phyloP scores from a whole-genome alignment of 2,888 invertebrate genomes.

The Blomia tropicalis region DNA sequence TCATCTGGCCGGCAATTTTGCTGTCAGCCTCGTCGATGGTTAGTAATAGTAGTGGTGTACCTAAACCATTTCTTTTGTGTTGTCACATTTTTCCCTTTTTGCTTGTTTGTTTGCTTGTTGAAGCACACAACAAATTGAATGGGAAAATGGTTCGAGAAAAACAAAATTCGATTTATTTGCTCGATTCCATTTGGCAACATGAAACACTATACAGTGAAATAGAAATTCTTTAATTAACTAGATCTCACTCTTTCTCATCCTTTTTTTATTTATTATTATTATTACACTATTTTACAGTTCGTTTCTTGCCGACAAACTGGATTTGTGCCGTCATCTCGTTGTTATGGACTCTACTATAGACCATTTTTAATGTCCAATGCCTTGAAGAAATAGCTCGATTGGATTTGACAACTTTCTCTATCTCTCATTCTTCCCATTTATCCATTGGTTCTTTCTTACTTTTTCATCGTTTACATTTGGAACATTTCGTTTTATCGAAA shows the following conservation, averaged over 20 bases:
- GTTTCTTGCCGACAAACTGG: background rate
- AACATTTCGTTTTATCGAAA: background rate
- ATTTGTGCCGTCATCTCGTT: slow-evolving; percentile 5
- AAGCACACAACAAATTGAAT: too few relatives aligned
- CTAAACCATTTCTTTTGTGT: too few relatives aligned
- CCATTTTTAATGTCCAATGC: too few relatives aligned
- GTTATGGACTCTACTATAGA: too few relatives aligned
- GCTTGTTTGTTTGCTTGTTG: too few relatives aligned
- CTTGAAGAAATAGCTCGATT: background rate
- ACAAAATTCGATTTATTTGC: background rate
- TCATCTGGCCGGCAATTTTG: slow-evolving; percentile 1
- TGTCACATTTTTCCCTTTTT: too few relatives aligned
- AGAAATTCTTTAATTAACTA: slow-evolving; percentile 9
- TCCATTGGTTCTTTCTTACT: too few relatives aligned
- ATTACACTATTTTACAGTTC: background rate
- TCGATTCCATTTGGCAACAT: too few relatives aligned
- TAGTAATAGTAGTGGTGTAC: background rate
- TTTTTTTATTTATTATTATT: background rate
- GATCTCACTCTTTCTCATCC: background rate
- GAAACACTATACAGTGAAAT: background rate
- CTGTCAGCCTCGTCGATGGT: background rate
- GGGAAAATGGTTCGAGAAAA: too few relatives aligned
- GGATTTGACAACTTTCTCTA: background rate
- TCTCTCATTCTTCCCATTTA: background rate
- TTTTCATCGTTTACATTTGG: background rate